phyloP scores from a whole-genome alignment of 2,113 vertebrate genomes.

The Elachura formosa region DNA sequence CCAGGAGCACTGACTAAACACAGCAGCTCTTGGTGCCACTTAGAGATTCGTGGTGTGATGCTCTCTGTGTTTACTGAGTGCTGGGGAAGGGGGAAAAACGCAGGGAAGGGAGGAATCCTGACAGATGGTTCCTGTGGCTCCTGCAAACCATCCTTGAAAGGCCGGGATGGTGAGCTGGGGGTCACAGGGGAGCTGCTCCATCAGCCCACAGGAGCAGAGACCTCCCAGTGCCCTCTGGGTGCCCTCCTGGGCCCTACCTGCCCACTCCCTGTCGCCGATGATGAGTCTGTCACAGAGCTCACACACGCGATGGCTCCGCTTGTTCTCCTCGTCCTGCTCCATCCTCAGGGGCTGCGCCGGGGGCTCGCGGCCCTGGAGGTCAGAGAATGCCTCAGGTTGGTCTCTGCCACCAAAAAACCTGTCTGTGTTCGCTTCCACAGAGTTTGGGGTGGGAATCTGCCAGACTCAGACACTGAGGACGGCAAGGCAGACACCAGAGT shows the following conservation, averaged over 20 bases:
- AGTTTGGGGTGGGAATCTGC: not conserved
- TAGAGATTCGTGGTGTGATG: not conserved
- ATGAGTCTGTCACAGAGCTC: slow-evolving; percentile 86
- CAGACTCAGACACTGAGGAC: accelerated
- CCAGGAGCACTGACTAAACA: not conserved
- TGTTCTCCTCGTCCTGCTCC: slow-evolving; percentile 71
- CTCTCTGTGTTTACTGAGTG: not conserved
- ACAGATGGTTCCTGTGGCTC: slow-evolving; percentile 67
- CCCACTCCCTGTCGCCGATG: slow-evolving; percentile 93
- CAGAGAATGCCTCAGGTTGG: accelerated
- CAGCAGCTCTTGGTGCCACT: not conserved
- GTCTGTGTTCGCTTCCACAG: accelerated
- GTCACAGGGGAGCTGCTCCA: not conserved
- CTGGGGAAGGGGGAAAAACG: not conserved
- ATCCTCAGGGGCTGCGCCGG: slow-evolving; percentile 73
- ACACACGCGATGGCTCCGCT: slow-evolving; percentile 78
- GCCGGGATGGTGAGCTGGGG: not conserved
- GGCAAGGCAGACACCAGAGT: not conserved
- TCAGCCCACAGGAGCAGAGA: not conserved
- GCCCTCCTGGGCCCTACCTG: slow-evolving; percentile 72
- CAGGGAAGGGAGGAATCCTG: not conserved
- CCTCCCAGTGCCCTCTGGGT: not conserved
- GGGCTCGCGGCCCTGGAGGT: slow-evolving; percentile 75
- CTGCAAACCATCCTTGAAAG: slow-evolving; percentile 35
- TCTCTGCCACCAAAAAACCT: accelerated